Evolutionary conservation across 2,888 invertebrate genomes (phyloP), one percentile per base, ranked within the genome.

Genomic region (Agrenia bidenticulata): DNA sequence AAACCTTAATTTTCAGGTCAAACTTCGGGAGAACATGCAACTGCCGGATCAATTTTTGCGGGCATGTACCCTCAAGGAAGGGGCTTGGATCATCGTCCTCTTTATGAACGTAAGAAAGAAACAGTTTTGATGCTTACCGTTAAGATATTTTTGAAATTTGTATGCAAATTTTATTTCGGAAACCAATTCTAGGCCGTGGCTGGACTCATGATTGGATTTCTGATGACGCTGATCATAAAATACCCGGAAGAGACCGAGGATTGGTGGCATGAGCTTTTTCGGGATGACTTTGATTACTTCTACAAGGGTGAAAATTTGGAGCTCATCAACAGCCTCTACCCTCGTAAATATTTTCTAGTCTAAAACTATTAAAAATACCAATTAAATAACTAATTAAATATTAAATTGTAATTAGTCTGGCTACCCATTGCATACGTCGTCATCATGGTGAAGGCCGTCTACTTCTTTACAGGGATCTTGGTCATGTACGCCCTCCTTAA

Each of bases 51-150:
- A 63, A 32, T 73, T 69, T 56, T 49, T 64, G 27, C 21, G 63
- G 39, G 54, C 69, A 27, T 72, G 72, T 51, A 73, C 73, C 2
- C 58, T 73, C 13, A 57, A 63, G 32, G 74, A 74, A 56, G 74
- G 74, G 4, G 67, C 70, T 1, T 53, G 51, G 51, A 23, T 51
- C 5, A 15, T 51, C 24, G 24, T 51, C 7, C 21, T 51, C 2
- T 19, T 21, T 7, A 9, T 51, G 21, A 51, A 51, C 21, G 51
- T 51, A 7, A 51, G 51, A 15, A n/a, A 45, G 32, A 32, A 19
- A 5, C 2, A 7, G 5, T 21, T 51, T 17, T 51, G 7, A 15
- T 15, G 5, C 13, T n/a, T n/a, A n/a, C n/a, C n/a, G n/a, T n/a
- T n/a, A n/a, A n/a, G 23, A 21, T 2, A 15, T 7, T 21, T 51